Evolutionary conservation across 2,888 invertebrate species (phyloP), one percentile per base, ranked within the genome.

Genomic region (Phalera bucephala): DNA sequence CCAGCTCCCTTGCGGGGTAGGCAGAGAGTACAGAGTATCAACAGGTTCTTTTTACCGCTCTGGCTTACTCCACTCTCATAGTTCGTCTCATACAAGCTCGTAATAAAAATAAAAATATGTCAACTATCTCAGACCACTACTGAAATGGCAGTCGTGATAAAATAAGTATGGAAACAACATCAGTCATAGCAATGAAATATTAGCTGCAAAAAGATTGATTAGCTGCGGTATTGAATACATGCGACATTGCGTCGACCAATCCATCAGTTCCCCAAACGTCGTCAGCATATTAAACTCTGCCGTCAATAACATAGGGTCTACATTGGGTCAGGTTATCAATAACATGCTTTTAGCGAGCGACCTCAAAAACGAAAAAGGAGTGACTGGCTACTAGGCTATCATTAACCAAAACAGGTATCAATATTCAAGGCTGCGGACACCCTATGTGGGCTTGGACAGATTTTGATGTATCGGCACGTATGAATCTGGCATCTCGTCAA

Each of bases 311-410:
- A 22, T 32, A 59, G 12, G 35, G 36, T 12, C 12, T 36, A 36
- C 17, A 36, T 23, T 50, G 2, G 13, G 26, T 29, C 33, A 50
- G 25, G 38, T 33, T 33, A 17, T 34, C 25, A 21, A 40, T 31
- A 40, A 47, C 36, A 33, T 40, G 37, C 29, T 40, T 32, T 33
- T 5, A 26, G 33, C 26, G 40, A 41, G 22, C 40, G 42, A 36
- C 57, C 61, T 60, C 21, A 50, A 47, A 59, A 36, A 45, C 60
- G 26, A 56, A 62, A 59, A 60, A 53, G 61, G 61, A 53, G 64
- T 40, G 64, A 54, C 43, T 29, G 49, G 48, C 35, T 40, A 52
- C 40, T 36, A 30, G 40, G 33, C 22, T 43, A 45, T 26, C 31
- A 45, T 50, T 39, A 40, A 55, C 45, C 60, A 31, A 54, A 53